phyloP scores from a whole-genome alignment of 2,113 vertebrate species.

The Probosciger aterrimus region DNA sequence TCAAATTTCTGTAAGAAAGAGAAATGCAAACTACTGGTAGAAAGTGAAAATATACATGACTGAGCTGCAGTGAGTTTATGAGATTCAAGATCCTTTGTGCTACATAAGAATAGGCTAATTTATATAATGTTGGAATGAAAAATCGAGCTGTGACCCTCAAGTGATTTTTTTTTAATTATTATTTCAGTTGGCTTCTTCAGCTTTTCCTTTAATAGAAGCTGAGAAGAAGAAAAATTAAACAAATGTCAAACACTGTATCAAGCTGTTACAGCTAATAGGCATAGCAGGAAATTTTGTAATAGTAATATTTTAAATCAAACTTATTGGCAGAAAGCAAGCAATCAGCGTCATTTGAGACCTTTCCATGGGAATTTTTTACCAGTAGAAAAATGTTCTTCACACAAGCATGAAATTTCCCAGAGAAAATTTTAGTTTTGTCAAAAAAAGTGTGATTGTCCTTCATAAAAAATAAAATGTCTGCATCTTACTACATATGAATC shows the following conservation, averaged over 20 bases:
- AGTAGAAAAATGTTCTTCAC: not conserved
- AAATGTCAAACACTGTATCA: not conserved
- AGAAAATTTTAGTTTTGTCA: not conserved
- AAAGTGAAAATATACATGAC: not conserved
- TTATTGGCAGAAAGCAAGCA: not conserved
- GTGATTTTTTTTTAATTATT: not conserved
- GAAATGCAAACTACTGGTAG: not conserved
- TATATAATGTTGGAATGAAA: not conserved
- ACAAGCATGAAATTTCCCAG: not conserved
- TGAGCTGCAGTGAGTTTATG: not conserved
- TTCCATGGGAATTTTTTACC: not conserved
- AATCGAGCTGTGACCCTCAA: not conserved
- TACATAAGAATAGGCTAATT: not conserved
- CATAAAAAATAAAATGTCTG: not conserved
- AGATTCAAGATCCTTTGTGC: not conserved
- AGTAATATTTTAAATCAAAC: not conserved
- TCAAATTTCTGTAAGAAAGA: not conserved
- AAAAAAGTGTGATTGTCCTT: fast-evolving
- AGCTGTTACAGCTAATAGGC: not conserved
- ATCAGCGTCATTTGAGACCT: not conserved
- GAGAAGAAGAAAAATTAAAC: not conserved
- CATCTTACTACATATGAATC: fast-evolving
- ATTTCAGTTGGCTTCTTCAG: not conserved
- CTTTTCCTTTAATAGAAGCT: not conserved
- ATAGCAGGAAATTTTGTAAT: not conserved